These are phyloP conservation scores for Mus spicilegus DNA, from an alignment of 2,113 vertebrate species.

Conservation along the genomic window DNA sequence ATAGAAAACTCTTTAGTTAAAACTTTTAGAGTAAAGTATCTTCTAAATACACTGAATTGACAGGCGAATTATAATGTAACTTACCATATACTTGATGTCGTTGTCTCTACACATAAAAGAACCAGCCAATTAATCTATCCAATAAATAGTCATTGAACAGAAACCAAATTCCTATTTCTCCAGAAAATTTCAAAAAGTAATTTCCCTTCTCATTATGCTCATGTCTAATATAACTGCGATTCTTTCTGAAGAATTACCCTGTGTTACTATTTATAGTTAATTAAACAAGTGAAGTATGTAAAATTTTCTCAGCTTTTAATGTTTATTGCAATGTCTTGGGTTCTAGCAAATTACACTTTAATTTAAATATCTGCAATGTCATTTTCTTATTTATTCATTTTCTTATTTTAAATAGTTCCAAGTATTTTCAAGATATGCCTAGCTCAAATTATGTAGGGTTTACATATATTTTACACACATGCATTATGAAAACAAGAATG, in stretches of 20 bases:
- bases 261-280: slow-evolving; percentile 15
- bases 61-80: not conserved
- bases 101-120: slow-evolving; percentile 32
- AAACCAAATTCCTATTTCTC: slow-evolving; percentile 17
- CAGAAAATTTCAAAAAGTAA: slow-evolving; percentile 25
- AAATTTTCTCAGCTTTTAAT: slow-evolving; percentile 16
- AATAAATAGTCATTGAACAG: slow-evolving; percentile 35
- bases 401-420: slow-evolving; percentile 36
- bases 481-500: slow-evolving; percentile 1
- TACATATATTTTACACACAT: not conserved
- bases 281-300: slow-evolving; percentile 1
- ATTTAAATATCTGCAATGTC: slow-evolving; percentile 28
- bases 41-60: not conserved
- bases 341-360: slow-evolving; percentile 50
- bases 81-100: not conserved
- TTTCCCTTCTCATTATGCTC: slow-evolving; percentile 45
- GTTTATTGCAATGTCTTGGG: slow-evolving; percentile 5
- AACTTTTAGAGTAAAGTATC: slow-evolving; percentile 24
- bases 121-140: not conserved
- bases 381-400: slow-evolving; percentile 53
- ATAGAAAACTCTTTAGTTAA: not conserved
- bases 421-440: slow-evolving; percentile 14
- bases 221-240: not conserved
- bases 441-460: not conserved
- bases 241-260: not conserved